Percentiles rank a stretch among this genome's conserved stretches.
Conservation (phyloP, 2,113 vertebrate genomes). For the Anarhynchus alexandrinus region DNA sequence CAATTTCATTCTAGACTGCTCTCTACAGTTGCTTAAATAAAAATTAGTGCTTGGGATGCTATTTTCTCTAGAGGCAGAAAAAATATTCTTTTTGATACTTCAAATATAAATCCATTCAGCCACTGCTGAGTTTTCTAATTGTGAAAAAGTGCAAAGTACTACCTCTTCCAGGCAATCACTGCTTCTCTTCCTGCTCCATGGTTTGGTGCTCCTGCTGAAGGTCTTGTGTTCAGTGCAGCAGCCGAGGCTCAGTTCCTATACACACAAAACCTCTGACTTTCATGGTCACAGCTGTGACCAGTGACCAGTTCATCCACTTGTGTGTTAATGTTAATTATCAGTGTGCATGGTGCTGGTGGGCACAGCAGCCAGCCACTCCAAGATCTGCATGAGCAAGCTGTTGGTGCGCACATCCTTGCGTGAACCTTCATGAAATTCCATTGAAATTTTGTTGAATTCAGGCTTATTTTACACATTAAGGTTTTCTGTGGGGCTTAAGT, state of each 20-base stretch:
- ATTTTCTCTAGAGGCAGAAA: slow-evolving; percentile 13
- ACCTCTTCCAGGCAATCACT: not conserved
- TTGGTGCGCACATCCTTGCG: fast-evolving
- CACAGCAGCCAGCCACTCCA: not conserved
- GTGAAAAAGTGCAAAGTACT: not conserved
- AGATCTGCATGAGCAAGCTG: not conserved
- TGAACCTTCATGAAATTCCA: not conserved
- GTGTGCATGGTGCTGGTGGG: not conserved
- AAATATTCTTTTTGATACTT: slow-evolving; percentile 11
- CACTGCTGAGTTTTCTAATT: slow-evolving; percentile 6
- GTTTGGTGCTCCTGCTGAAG: not conserved
- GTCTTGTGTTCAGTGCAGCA: not conserved
- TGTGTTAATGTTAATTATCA: not conserved
- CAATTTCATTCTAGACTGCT: slow-evolving; percentile 58
- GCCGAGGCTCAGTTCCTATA: not conserved
- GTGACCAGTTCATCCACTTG: not conserved
- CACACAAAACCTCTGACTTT: not conserved
- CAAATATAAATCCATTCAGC: not conserved
- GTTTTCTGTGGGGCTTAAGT: not conserved
- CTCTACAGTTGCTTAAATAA: slow-evolving; percentile 48
- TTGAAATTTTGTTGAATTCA: not conserved
- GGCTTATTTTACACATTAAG: not conserved
- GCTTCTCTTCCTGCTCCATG: not conserved
- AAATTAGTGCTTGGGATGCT: slow-evolving; percentile 29
- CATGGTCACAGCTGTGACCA: not conserved